Evolutionary conservation across 2,113 vertebrate genomes (phyloP), one percentile per base, ranked within the genome.

Genomic region (Ivindomyrus marchei): DNA sequence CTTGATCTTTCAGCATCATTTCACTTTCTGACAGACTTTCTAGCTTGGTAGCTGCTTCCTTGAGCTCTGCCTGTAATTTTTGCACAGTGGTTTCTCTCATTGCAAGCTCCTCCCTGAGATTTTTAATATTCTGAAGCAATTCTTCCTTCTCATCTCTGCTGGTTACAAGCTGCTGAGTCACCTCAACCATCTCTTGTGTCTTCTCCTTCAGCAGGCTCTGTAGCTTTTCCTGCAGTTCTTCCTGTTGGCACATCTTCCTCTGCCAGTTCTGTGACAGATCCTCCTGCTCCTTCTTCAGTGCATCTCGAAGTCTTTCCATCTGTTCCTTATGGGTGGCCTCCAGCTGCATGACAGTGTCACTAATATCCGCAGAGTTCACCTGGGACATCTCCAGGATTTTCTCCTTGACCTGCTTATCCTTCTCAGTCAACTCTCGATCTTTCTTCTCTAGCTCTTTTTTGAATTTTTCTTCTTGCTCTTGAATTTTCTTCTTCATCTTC

Each of bases 341-440:
- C 90, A 99, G 92, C 91, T 97, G 97, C 70, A 96, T 96, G 77
- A 98, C 77, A 0, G 96, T 92, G 80, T 96, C 97, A 91, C 66
- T 97, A 87, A 98, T 95, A 90, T 96, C 97, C 49, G 96, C 94
- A 47, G 97, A 98, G 92, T 94, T 97, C 87, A 96, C 96, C 88
- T 97, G 96, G 21, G 96, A 94, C 96, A 98, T 97, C 93, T 98
- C 97, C 58, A 97, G 89, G 46, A 99, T 96, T 92, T 97, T 97
- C 86, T 97, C 96, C 92, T 95, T 97, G 80, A 98, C 95, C 88
- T 98, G 96, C 0, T 96, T 95, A 90, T 99, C 98, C 91, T 97
- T 99, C 93, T 97, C 93, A 90, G 94, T 95, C 74, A 99, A 94
- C 90, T 98, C 98, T 39, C 95, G 89, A 36, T 96, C 95, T 74